Conservation (phyloP, 35 echinoderm and acorn worm species). For the Holothuria glaberrima region DNA sequence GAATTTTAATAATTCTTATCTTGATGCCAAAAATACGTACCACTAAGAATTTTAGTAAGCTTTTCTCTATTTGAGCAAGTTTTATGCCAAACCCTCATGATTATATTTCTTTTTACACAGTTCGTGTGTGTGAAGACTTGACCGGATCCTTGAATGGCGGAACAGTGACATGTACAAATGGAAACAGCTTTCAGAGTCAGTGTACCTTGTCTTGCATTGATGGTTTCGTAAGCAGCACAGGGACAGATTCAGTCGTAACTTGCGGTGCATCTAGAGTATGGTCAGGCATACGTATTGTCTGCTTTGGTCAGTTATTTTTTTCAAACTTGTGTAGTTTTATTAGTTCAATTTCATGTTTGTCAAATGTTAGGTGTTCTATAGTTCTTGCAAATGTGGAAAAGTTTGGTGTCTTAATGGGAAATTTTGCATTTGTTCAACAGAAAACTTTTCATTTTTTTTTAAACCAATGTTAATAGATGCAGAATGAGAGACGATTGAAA, state of each 20-base stretch:
- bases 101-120: not conserved
- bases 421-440: no score
- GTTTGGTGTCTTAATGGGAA: no score
- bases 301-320: conserved; percentile 42
- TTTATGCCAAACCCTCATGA: not conserved
- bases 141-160: not conserved
- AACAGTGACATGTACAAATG: conserved; percentile 10
- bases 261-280: not conserved
- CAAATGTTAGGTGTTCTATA: not conserved
- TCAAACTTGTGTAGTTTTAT: not conserved
- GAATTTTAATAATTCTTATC: no score
- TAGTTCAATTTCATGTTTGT: not conserved
- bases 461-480: no score
- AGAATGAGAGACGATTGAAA: no score
- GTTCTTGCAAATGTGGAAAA: not conserved
- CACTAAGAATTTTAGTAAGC: no score
- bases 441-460: no score
- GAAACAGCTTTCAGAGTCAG: conserved; percentile 13
- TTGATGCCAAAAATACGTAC: no score
- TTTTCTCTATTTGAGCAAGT: not conserved
- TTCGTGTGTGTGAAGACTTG: not conserved
- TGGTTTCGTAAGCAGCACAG: conserved; percentile 6
- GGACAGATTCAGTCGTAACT: not conserved
- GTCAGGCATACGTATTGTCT: not conserved
- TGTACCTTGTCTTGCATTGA: conserved; percentile 10